Evolutionary conservation across 2,797 vertebrate genomes (phyloP), one percentile per base, ranked within the genome.

Genomic region (Rhinella marina): DNA sequence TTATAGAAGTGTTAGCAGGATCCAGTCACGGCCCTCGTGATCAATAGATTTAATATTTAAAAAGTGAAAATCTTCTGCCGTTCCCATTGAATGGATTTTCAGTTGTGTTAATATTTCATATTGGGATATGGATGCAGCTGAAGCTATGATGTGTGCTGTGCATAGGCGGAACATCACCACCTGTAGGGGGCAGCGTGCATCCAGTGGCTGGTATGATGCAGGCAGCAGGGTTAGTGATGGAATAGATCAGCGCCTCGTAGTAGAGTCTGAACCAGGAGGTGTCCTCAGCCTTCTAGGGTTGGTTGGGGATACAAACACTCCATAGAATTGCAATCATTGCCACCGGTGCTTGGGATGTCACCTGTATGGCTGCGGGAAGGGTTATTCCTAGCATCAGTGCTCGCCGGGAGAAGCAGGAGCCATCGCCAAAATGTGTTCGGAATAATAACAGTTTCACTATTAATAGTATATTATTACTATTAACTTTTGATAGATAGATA

Each of bases 1-100:
- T 61, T 81, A 64, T 81, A 81, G 64, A 8, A 41, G 21, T 81
- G 79, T 16, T 48, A 14, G 59, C 12, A 4, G 72, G 72, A 75
- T n/a, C 23, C 19, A 41, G 17, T 48, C 57, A 32, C 56, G 4
- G 27, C 9, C 17, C 79, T 32, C 23, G 17, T 48, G 79, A 81
- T 62, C 79, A 62, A 48, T 81, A 62, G 64, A 62, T 41, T 23
- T 62, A 41, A 23, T 61, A 48, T 59, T 78, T 59, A 56, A 78
- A 57, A 9, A 29, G 7, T 57, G 77, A 56, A 21, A 56, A 79
- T 0, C 77, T 57, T 29, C 77, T 57, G 52, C 52, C 4, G 7
- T 59, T 17, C 66, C 9, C 27, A 32, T 68, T 27, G 29, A 64
- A 64, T n/a, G 25, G 66, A 70, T 70, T 16, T 32, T 32, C 27